Evolutionary conservation across 2,113 vertebrate genomes (phyloP).

Genomic region (Cynocephalus volans): DNA sequence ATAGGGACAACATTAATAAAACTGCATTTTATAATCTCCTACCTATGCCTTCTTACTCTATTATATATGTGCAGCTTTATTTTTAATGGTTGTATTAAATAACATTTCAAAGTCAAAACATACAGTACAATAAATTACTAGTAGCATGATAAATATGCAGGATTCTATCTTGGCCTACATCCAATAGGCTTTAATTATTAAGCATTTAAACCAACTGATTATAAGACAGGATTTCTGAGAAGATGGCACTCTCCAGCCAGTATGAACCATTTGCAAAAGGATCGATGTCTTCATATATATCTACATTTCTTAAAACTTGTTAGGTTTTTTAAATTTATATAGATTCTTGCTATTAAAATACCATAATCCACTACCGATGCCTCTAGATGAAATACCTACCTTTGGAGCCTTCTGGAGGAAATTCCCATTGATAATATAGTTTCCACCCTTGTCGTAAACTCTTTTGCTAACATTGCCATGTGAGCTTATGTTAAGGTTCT

Average conservation of each 20-base stretch:
- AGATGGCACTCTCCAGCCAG: not conserved
- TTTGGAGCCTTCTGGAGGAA: not conserved
- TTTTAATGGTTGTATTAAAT: constrained; percentile 11
- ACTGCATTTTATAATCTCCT: not conserved
- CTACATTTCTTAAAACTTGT: not conserved
- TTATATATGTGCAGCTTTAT: not conserved
- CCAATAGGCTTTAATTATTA: constrained; percentile 33
- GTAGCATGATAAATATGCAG: constrained; percentile 46
- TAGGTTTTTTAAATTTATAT: not conserved
- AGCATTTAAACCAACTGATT: constrained; percentile 6
- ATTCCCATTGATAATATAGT: not conserved
- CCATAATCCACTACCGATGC: not conserved
- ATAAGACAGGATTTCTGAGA: constrained; percentile 16
- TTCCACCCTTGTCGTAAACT: not conserved
- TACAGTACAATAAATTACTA: constrained; percentile 1
- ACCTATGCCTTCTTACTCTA: not conserved
- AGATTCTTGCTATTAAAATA: constrained; percentile 63
- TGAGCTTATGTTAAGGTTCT: not conserved
- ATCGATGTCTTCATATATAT: constrained; percentile 3
- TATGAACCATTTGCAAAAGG: constrained; percentile 28
- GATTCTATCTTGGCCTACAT: constrained; percentile 32
- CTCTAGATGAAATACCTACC: not conserved
- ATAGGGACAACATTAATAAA: not conserved
- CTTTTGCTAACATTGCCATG: not conserved
- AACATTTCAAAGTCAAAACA: constrained; percentile 48